These are phyloP conservation scores for Tragopan temminckii DNA, from an alignment of 2,797 vertebrate species.

Conservation along the genomic window DNA sequence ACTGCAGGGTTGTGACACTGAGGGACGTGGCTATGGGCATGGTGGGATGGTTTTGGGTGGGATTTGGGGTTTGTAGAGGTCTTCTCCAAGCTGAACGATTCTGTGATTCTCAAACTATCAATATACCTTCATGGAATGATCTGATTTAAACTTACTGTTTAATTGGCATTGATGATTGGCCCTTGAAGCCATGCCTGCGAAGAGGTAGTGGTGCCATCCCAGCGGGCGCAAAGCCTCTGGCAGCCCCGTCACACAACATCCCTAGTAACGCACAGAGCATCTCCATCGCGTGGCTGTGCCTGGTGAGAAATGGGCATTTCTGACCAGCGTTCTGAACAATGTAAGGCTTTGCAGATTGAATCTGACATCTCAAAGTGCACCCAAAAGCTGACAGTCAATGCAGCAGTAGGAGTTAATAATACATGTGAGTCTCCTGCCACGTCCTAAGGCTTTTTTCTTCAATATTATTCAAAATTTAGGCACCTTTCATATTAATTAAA, in stretches of 20 bases:
- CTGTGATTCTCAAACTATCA: not conserved
- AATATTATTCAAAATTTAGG: conserved; percentile 71
- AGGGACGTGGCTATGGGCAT: not conserved
- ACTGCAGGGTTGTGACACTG: no score
- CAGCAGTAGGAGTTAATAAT: conserved; percentile 50
- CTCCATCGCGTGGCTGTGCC: fast-evolving
- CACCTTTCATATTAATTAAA: conserved; percentile 74
- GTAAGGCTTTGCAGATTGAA: not conserved
- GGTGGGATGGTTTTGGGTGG: not conserved
- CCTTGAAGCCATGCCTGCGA: not conserved
- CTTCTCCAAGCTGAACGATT: not conserved
- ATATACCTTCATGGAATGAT: fast-evolving
- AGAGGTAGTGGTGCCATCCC: no score
- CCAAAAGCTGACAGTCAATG: conserved; percentile 29
- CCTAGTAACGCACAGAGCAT: fast-evolving
- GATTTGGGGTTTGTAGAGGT: not conserved
- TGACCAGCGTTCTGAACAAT: not conserved
- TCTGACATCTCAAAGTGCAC: not conserved
- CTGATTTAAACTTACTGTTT: not conserved
- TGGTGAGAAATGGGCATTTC: not conserved
- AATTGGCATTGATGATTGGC: not conserved
- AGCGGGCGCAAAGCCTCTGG: not conserved
- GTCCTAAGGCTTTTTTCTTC: conserved; percentile 60
- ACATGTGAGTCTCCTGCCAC: conserved; percentile 25
- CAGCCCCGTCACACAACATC: fast-evolving